Base-by-base conservation (phyloP, 2,797 vertebrate genomes). In the Ambastaia sidthimunki region DNA sequence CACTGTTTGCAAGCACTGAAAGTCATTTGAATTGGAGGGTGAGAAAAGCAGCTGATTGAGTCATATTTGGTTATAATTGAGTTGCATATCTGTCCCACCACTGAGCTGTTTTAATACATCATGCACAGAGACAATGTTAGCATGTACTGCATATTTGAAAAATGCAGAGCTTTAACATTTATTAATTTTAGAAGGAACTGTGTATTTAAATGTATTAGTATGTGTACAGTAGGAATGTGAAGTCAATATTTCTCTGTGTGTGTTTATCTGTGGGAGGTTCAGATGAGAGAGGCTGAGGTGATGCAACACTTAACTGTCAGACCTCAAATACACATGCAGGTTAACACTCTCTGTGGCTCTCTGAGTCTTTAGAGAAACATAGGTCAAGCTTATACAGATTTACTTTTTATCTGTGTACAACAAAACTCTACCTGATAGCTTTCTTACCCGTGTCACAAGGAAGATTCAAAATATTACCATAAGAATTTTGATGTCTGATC, bases 1-100 rank as follows among this genome's bases (percentile, higher is more conserved):
- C 4, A 76, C 88, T 87, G 71, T 57, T 78, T 77, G 84, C 76
- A 47, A 18, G 78, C 81, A 69, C 75, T 3, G 57, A 83, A 84
- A 71, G 72, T 84, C 74, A 82, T 86, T 76, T 74, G 82, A 75
- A 82, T 77, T 78, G 76, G 16, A 60, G 57, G 37, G 12, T 54
- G 19, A 78, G 63, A 73, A 50, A 28, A 23, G 54, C n/a, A 59
- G 25, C 37, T 37, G 50, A 31, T 31, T n/a, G 54, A 67, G 57
- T 67, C 37, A 60, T 44, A 34, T 66, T 44, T 65, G 60, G 21
- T 16, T 18, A 50, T 50, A 50, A 50, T 6, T 6, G 48, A 50
- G 16, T 18, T 50, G 48, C 55, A 44, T 13, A 67, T 82, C 25
- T 57, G 44, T 71, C 72, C 72, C 7, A 72, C 11, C 37, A 50